Percentiles rank a stretch among this genome's conserved stretches.
phyloP scores from a whole-genome alignment of 2,888 invertebrate genomes.

The Diarsia dahlii region DNA sequence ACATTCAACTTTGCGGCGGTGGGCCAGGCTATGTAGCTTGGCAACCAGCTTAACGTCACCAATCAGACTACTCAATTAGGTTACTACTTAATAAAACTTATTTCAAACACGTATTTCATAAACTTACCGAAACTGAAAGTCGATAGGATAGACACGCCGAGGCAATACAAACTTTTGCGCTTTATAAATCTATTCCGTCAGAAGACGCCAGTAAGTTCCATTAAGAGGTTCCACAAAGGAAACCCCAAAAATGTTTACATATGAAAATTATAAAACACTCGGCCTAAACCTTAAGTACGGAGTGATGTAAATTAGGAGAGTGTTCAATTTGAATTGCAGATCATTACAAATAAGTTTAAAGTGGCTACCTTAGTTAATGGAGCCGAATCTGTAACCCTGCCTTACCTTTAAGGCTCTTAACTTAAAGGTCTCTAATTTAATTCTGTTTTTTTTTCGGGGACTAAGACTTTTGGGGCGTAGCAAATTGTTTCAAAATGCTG shows the following conservation, averaged over 20 bases:
- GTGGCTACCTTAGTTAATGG: conserved; percentile 78
- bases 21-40: no score
- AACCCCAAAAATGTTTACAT: conserved; percentile 66
- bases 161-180: conserved; percentile 9
- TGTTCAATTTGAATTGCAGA: conserved; percentile 84
- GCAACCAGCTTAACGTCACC: no score
- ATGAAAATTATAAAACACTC: conserved; percentile 75
- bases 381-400: conserved; percentile 64
- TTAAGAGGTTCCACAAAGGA: conserved; percentile 29
- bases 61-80: neutral
- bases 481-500: neutral
- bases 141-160: neutral
- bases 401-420: conserved; percentile 60
- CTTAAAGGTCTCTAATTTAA: conserved; percentile 38
- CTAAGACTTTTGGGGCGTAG: neutral
- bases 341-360: conserved; percentile 82
- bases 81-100: conserved; percentile 14
- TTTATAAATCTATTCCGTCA: conserved; percentile 23
- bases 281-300: conserved; percentile 62
- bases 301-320: conserved; percentile 79
- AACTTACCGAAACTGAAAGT: conserved; percentile 8
- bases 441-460: neutral
- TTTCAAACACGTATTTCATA: conserved; percentile 28
- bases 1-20: no score
- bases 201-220: conserved; percentile 33